Evolutionary conservation across 2,113 vertebrate genomes (phyloP), one percentile per base, ranked within the genome.

Genomic region (Atherinomorus stipes): DNA sequence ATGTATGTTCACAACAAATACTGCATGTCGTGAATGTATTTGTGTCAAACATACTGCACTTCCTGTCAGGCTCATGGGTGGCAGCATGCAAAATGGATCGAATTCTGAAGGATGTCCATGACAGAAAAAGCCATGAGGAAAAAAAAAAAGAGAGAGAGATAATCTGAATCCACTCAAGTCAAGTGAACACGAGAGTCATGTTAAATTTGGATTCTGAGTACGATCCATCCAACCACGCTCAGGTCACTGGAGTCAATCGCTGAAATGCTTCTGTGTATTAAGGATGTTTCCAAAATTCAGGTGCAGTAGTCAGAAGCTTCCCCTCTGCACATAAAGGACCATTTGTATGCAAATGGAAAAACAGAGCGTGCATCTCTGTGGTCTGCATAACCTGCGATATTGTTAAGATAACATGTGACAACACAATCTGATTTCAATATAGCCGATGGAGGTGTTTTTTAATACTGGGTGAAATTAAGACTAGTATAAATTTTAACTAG

Each of bases 291-390:
- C 45, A 40, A 26, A 53, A 59, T 26, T 42, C 4, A 26, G 10
- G 9, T 49, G 11, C 47, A 44, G 45, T 12, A n/a, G 25, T 37
- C 45, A 38, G 10, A 63, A 64, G 12, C 38, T 58, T 57, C 19
- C 38, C 64, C 13, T 49, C 26, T 49, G 11, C 56, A 65, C 19
- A 47, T 25, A 52, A 50, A 38, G 28, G 11, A n/a, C 9, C 57
- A 59, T 52, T 57, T 71, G 37, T 50, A 80, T 71, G 68, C 25
- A 67, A 83, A 75, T 56, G 64, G 37, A 31, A 50, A 34, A 70
- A 56, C 21, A 53, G n/a, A 15, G 18, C 47, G 13, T 21, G 34
- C 19, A 61, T 31, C 31, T 40, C 19, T 21, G 22, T 51, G 42
- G 11, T 34, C 11, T 54, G 23, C 31, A 57, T 53, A 65, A 54